These are phyloP conservation scores for Drosophila eohydei DNA, from an alignment of 2,888 invertebrate genomes.

Conservation along the genomic window DNA sequence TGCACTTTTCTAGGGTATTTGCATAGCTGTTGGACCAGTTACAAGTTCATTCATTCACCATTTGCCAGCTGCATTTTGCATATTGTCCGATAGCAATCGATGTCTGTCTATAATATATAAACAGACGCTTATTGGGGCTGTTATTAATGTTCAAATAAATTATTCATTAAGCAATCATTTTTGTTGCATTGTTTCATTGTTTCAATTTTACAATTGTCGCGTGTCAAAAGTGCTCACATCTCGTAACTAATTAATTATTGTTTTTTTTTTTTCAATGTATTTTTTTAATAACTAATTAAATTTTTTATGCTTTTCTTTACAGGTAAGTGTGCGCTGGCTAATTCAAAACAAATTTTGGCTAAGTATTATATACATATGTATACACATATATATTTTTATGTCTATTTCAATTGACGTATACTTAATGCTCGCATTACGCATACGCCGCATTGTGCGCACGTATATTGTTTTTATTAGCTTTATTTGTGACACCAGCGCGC, in stretches of 20 bases:
- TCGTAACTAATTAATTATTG: neutral
- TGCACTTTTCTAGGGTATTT: constrained; percentile 43
- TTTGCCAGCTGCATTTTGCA: constrained; percentile 25
- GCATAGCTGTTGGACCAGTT: constrained; percentile 50
- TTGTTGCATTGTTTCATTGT: constrained; percentile 25
- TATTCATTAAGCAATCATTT: constrained; percentile 30
- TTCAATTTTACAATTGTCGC: constrained; percentile 33
- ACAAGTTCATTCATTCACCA: constrained; percentile 54
- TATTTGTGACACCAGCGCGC: constrained; percentile 14
- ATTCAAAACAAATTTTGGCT: constrained; percentile 8
- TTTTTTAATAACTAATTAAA: constrained; percentile 16
- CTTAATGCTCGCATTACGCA: constrained; percentile 33
- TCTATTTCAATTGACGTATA: neutral
- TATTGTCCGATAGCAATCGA: constrained; percentile 23
- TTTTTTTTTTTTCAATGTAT: constrained; percentile 1
- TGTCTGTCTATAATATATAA: neutral
- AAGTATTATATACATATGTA: constrained; percentile 18
- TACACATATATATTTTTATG: neutral
- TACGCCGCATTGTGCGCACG: constrained; percentile 20
- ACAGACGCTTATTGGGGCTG: neutral
- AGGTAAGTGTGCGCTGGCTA: constrained; percentile 21
- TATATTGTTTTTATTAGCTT: neutral
- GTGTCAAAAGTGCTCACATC: constrained; percentile 51
- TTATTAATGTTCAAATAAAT: constrained; percentile 38
- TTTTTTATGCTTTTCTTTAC: constrained; percentile 14